phyloP scores from a whole-genome alignment of 2,888 invertebrate species.

The Hydrotaea cyrtoneurina region DNA sequence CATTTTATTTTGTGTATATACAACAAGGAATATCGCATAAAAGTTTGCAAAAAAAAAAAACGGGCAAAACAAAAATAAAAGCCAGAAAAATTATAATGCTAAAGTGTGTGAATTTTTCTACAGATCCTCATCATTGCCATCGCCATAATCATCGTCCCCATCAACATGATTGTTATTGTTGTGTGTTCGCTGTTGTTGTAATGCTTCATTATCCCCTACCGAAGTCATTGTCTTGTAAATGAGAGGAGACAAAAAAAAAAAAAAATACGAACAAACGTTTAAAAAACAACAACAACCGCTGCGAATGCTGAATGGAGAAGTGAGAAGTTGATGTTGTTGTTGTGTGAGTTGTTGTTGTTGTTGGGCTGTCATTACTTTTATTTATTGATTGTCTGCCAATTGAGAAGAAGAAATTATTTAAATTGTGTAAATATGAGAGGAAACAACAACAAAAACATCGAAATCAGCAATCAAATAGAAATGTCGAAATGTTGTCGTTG shows the following conservation, averaged over 20 bases:
- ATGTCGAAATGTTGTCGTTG: too few species aligned
- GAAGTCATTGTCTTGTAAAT: slow-evolving; percentile 30
- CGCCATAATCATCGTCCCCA: background rate
- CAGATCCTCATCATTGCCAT: slow-evolving; percentile 23
- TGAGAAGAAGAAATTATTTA: slow-evolving; percentile 32
- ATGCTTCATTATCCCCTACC: background rate
- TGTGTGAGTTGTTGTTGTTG: slow-evolving; percentile 20
- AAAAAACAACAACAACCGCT: background rate
- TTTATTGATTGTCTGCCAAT: slow-evolving; percentile 50
- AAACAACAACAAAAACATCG: slow-evolving; percentile 25
- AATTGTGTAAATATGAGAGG: slow-evolving; percentile 13
- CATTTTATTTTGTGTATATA: slow-evolving; percentile 21
- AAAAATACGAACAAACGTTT: background rate
- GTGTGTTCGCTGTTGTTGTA: background rate
- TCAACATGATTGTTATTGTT: slow-evolving; percentile 24
- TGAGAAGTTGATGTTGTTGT: slow-evolving; percentile 4
- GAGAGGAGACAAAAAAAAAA: slow-evolving; percentile 6
- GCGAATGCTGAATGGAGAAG: background rate
- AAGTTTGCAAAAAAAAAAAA: background rate
- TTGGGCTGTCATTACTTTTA: slow-evolving; percentile 23
- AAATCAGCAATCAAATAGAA: background rate
- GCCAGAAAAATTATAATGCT: background rate
- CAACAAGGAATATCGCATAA: slow-evolving; percentile 31
- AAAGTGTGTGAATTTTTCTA: slow-evolving; percentile 32
- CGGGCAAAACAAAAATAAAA: background rate